Evolutionary conservation across 1,140 invertebrate species (phyloP), one percentile per base, ranked within the genome.

Genomic region (Papilio aristodemus): DNA sequence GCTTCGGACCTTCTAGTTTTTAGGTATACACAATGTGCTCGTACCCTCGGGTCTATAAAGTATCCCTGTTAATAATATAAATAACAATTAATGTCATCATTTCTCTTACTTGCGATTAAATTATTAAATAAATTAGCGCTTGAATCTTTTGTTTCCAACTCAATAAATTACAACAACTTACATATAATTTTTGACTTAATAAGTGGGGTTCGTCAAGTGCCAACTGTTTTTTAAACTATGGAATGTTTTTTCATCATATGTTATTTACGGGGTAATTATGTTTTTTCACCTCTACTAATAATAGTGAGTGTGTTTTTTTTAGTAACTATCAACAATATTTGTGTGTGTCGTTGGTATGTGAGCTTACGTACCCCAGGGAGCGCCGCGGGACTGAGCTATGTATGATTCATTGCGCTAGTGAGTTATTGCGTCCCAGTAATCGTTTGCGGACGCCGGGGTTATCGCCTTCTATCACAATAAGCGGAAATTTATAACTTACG

Each of bases 381-480:
- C 46, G 46, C 19, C 46, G 46, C 22, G 46, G 17, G 46, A 54
- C 46, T 54, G 46, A 19, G 10, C 46, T 54, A 54, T 50, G 36
- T 81, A 72, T 84, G 79, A 84, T 73, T 84, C 79, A 81, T 75
- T 73, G 74, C 71, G 71, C 70, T 70, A 67, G 54, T 78, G 72
- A 81, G 50, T 78, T 83, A 79, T 78, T 83, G 74, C 73, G 72
- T 69, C 73, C 76, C 67, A 74, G 74, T 80, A 76, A 77, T 72
- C 71, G 59, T 69, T 60, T 71, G 69, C 80, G 82, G 80, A 80
- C 74, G 81, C 38, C 54, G 74, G 69, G 78, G 80, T 86, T 86
- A 86, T 84, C 82, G 71, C 41, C 66, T 71, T 22, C 72, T 80
- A 78, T 76, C 79, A 80, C 77, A 77, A 76, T 77, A 75, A 78